Evolutionary conservation across 2,113 vertebrate genomes (phyloP), one percentile per base, ranked within the genome.

Genomic region (Heterochromis multidens): DNA sequence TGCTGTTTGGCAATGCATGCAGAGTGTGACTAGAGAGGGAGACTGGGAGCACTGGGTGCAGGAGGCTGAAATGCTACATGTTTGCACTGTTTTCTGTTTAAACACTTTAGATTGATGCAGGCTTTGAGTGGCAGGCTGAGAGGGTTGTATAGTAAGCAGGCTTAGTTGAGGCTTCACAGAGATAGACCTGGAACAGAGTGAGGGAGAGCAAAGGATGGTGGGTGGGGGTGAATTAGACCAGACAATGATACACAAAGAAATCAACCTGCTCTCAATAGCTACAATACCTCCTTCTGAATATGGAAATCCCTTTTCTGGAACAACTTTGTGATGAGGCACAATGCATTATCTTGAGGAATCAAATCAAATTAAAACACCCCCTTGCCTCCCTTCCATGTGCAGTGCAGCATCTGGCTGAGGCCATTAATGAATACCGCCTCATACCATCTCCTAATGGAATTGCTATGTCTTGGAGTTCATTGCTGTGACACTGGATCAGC

Each of bases 391-490:
- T 46, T 82, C 76, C 56, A 31, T 40, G 81, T 86, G 78, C 49
- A 1, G 74, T 6, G 58, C 87, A 83, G 90, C 93, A 84, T 91
- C 91, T 92, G 92, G 89, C 78, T 1, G 23, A 31, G 65, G 89
- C 76, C 80, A 57, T 63, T 94, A 94, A 93, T 92, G 91, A 90
- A 94, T 87, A 92, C 89, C 60, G 79, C 84, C 91, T 92, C 87
- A 81, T 94, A 89, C 89, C 87, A 88, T 77, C 86, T 87, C 88
- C 87, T 91, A 93, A 95, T 95, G 93, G 92, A 91, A 93, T 91
- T 90, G 90, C 88, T 83, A 83, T 37, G 84, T 92, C 90, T 89
- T 67, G 78, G 81, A 87, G 91, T 92, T 89, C 87, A 79, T 83
- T 85, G 88, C 88, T 59, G 78, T 87, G 93, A 93, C 91, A 91